Conservation (phyloP, 1,140 invertebrate genomes). For the Drosophila burlai region DNA sequence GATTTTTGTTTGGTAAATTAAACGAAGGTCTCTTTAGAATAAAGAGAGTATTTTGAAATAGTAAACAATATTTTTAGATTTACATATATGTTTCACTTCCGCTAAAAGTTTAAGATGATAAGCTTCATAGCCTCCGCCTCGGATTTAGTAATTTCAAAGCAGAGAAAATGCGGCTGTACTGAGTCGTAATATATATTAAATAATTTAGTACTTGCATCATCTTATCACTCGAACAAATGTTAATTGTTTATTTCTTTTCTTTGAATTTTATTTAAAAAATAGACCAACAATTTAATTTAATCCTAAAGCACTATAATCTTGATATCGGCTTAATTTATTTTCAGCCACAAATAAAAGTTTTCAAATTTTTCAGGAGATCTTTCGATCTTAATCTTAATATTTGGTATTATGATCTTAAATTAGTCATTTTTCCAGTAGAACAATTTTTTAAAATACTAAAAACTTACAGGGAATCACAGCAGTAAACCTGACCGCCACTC, state of each 20-base stretch:
- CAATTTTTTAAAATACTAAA: background rate
- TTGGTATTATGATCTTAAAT: background rate
- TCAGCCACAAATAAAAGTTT: background rate
- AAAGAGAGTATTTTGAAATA: background rate
- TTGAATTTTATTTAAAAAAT: background rate
- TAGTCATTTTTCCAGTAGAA: background rate
- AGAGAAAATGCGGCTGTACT: conserved; percentile 10
- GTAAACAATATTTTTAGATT: background rate
- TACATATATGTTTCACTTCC: conserved; percentile 6
- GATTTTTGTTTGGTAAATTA: background rate
- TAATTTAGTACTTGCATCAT: conserved; percentile 1
- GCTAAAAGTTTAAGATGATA: conserved; percentile 15
- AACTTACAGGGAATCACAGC: conserved; percentile 15
- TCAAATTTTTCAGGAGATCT: background rate
- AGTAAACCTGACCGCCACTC: background rate
- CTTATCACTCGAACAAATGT: background rate
- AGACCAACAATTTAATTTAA: background rate
- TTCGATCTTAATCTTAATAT: no score
- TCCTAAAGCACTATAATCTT: no score
- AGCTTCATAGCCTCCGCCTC: background rate
- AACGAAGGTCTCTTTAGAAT: no score
- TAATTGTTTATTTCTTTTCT: background rate
- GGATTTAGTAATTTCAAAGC: background rate
- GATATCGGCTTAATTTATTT: no score
- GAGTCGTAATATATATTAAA: background rate